Conservation (phyloP, 1,140 invertebrate species). For the Drosophila persimilis region DNA sequence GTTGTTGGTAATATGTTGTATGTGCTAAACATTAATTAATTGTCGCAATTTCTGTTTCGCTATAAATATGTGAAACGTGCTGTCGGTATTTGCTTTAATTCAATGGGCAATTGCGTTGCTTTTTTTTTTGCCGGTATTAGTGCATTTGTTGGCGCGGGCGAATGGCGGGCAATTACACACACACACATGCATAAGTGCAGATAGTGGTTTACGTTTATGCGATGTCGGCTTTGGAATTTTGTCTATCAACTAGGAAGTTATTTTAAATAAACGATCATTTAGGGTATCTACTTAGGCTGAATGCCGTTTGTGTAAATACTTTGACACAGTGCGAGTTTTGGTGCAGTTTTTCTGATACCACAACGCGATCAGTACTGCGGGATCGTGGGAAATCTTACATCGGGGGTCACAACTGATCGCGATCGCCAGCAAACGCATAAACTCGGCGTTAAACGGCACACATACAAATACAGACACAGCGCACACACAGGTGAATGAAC, state of each 20-base stretch:
- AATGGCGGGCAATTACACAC: constrained; percentile 60
- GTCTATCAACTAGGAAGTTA: not conserved
- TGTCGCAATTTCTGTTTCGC: constrained; percentile 44
- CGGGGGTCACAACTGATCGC: not conserved
- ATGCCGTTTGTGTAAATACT: too few species aligned
- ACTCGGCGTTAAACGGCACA: constrained; percentile 33
- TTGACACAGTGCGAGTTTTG: too few species aligned
- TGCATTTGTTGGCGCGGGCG: constrained; percentile 58
- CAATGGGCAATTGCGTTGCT: constrained; percentile 50
- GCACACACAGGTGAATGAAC: constrained; percentile 78
- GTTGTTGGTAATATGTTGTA: constrained; percentile 30
- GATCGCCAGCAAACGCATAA: constrained; percentile 27
- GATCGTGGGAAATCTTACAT: too few species aligned
- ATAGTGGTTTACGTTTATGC: constrained; percentile 26
- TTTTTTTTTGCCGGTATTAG: constrained; percentile 38
- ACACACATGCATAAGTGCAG: constrained; percentile 20
- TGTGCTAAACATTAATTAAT: constrained; percentile 54
- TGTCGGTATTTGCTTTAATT: constrained; percentile 32
- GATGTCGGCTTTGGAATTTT: constrained; percentile 4
- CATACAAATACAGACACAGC: constrained; percentile 29
- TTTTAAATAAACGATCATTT: too few species aligned
- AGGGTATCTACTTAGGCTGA: too few species aligned
- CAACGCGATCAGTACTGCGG: not conserved
- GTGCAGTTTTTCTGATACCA: too few species aligned
- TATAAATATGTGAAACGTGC: constrained; percentile 41